Conservation (phyloP, 1,140 invertebrate species). For the Dolichoris vasculosae region DNA sequence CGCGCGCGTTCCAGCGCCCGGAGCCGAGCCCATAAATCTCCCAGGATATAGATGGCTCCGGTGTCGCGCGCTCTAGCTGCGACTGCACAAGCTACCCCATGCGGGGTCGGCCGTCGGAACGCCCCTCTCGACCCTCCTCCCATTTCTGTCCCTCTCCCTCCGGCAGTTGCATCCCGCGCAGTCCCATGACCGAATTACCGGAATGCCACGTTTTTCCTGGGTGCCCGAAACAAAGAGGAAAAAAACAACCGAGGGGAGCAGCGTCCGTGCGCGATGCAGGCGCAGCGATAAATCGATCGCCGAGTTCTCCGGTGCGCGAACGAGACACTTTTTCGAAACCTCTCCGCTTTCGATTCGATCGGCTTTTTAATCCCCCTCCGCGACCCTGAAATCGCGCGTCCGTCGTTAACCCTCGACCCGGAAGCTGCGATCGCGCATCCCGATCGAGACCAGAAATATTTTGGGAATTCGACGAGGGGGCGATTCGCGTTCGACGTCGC, state of each 20-base stretch:
- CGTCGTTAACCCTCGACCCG: too few species aligned
- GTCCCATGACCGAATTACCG: constrained; percentile 70
- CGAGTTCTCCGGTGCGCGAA: constrained; percentile 26
- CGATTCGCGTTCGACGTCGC: too few species aligned
- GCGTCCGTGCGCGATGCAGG: constrained; percentile 6
- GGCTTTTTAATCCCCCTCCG: too few species aligned
- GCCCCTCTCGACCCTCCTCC: constrained; percentile 62
- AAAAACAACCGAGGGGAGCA: not conserved
- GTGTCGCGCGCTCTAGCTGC: constrained; percentile 71
- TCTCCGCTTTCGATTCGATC: too few species aligned
- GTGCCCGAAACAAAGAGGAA: not conserved
- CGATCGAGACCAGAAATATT: too few species aligned
- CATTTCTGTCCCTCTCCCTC: constrained; percentile 32
- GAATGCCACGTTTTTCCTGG: constrained; percentile 66
- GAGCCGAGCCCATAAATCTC: constrained; percentile 73
- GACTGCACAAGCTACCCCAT: constrained; percentile 67
- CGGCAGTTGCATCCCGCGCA: not conserved
- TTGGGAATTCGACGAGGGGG: too few species aligned
- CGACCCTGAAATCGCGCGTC: too few species aligned
- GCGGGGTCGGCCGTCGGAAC: constrained; percentile 69
- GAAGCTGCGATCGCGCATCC: too few species aligned
- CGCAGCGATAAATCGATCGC: constrained; percentile 43
- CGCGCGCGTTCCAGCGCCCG: constrained; percentile 57
- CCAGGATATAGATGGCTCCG: constrained; percentile 74
- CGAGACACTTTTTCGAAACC: constrained; percentile 48